A percentile compares a stretch with the other conserved stretches of the same genome.
Evolutionary conservation across 2,888 invertebrate genomes (phyloP).

Genomic region (Leptopilina syphax): DNA sequence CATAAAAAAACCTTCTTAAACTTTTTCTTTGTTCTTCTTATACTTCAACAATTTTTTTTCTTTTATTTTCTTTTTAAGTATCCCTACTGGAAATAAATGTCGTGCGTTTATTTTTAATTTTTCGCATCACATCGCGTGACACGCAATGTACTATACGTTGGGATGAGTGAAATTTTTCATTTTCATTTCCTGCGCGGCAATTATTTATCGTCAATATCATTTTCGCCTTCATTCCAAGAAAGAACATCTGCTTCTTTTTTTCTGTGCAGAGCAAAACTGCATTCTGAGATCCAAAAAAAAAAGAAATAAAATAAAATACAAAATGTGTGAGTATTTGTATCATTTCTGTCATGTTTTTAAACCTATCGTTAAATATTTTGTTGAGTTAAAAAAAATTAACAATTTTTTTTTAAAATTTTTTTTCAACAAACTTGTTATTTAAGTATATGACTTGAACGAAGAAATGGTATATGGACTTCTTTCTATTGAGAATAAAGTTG

Average conservation of each 20-base stretch:
- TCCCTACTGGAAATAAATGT: no score
- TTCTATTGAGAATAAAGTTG: no score
- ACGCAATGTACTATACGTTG: neutral
- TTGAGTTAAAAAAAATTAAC: no score
- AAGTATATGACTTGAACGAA: neutral
- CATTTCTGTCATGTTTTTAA: neutral
- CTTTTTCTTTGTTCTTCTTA: no score
- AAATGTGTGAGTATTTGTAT: neutral
- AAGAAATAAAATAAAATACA: no score
- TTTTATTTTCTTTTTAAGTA: no score
- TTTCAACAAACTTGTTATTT: no score
- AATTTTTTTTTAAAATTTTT: no score
- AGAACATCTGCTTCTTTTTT: slow-evolving; percentile 20
- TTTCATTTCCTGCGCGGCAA: neutral
- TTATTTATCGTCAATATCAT: slow-evolving; percentile 21
- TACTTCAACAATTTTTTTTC: no score
- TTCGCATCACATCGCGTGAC: neutral
- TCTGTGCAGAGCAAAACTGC: neutral
- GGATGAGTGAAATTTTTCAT: slow-evolving; percentile 15
- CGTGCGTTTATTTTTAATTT: slow-evolving; percentile 2
- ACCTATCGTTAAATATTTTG: neutral
- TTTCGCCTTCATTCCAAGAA: slow-evolving; percentile 24
- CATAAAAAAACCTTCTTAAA: no score
- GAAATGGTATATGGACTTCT: slow-evolving; percentile 4
- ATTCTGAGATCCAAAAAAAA: neutral